phyloP scores from a whole-genome alignment of 23 tunicate genomes.

The Trididemnum nubilum region DNA sequence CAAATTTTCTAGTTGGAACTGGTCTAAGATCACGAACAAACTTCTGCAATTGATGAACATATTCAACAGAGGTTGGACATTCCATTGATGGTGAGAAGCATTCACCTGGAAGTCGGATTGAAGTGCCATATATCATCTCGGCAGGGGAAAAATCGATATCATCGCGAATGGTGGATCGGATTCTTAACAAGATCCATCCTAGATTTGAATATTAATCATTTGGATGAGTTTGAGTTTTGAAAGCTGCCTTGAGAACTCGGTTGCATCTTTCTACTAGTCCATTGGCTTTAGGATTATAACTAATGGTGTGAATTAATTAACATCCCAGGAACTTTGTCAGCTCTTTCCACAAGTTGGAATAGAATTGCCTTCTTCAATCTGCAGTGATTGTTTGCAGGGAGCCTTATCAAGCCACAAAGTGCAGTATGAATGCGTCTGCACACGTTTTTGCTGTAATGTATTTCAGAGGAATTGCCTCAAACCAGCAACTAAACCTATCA shows the following conservation, averaged over 20 bases:
- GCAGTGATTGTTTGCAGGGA: slow-evolving; percentile 12
- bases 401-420: slow-evolving; percentile 35
- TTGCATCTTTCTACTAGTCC: slow-evolving; percentile 18
- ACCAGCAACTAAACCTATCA: slow-evolving; percentile 28
- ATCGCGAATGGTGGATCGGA: slow-evolving; percentile 2
- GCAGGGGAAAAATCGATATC: too few species aligned
- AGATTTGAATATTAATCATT: too few species aligned
- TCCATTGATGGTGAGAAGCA: slow-evolving; percentile 5
- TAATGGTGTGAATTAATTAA: slow-evolving; percentile 20
- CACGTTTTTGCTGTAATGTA: slow-evolving; percentile 41
- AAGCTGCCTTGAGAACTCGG: slow-evolving; percentile 10
- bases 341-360: slow-evolving; percentile 30
- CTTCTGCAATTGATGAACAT: background rate
- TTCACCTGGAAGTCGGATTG: slow-evolving; percentile 33
- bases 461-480: slow-evolving; percentile 25
- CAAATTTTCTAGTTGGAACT: too few species aligned
- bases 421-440: slow-evolving; percentile 37
- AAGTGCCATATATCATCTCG: slow-evolving; percentile 30
- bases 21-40: background rate
- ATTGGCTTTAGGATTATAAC: too few species aligned
- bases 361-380: slow-evolving; percentile 42
- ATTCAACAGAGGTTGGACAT: background rate
- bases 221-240: too few species aligned
- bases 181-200: too few species aligned
- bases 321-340: slow-evolving; percentile 28